phyloP scores from a whole-genome alignment of 2,797 vertebrate genomes.

The Mionectes olivaceus region DNA sequence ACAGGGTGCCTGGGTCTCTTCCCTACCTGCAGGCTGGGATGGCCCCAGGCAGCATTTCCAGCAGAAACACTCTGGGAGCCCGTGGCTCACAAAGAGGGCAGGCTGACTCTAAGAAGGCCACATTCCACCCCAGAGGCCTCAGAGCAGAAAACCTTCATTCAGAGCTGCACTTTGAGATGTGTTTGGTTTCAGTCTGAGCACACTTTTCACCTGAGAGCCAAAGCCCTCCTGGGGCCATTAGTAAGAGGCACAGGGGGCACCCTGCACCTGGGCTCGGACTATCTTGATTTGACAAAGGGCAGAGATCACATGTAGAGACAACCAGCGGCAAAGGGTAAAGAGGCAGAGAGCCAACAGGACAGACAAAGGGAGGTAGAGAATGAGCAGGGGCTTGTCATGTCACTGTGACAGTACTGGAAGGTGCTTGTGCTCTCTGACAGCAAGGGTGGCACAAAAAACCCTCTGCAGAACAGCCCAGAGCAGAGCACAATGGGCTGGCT shows the following conservation, averaged over 20 bases:
- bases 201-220: background rate
- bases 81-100: background rate
- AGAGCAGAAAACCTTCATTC: background rate
- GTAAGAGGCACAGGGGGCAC: background rate
- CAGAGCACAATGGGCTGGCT: background rate
- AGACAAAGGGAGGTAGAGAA: slow-evolving; percentile 18
- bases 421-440: slow-evolving; percentile 20
- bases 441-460: background rate
- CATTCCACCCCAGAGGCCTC: background rate
- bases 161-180: rapidly evolving
- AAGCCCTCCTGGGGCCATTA: rapidly evolving
- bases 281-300: background rate
- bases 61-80: rapidly evolving
- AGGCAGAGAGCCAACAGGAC: background rate
- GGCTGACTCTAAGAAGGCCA: background rate
- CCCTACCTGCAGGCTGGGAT: background rate
- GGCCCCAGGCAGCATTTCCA: background rate
- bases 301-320: background rate
- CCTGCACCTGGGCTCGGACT: background rate
- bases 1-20: background rate
- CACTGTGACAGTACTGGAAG: background rate
- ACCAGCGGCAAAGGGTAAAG: background rate
- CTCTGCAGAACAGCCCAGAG: background rate
- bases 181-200: background rate
- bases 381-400: background rate